These are phyloP conservation scores for Auanema sp. DNA, from an alignment of 2,888 invertebrate species.

Conservation along the genomic window DNA sequence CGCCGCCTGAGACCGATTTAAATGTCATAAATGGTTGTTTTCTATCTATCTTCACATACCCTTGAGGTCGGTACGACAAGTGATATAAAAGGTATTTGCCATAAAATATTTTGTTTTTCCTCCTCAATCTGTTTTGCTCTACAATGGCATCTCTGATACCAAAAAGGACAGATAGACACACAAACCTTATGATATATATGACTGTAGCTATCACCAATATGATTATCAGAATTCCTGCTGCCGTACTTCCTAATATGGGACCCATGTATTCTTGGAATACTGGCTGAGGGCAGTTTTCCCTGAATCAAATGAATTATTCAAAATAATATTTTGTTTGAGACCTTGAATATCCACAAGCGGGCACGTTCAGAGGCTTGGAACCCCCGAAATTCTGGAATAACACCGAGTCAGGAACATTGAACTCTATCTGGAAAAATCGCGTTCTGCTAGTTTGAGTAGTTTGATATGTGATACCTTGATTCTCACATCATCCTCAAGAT, in stretches of 20 bases:
- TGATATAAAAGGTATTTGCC: constrained; percentile 33
- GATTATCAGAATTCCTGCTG: constrained; percentile 25
- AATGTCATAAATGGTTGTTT: neutral
- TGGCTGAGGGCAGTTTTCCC: constrained; percentile 32
- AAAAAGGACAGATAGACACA: neutral
- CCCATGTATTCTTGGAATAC: constrained; percentile 37
- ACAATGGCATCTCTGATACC: constrained; percentile 5
- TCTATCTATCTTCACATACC: constrained; percentile 16
- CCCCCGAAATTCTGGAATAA: constrained; percentile 15
- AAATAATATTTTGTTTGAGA: neutral
- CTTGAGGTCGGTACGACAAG: constrained; percentile 32
- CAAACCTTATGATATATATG: constrained; percentile 15
- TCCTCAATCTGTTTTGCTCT: constrained; percentile 34
- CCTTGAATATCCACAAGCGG: constrained; percentile 19
- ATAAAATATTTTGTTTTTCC: constrained; percentile 35
- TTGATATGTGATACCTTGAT: constrained; percentile 7
- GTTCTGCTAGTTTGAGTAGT: neutral
- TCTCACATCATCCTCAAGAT: neutral
- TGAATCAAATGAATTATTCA: constrained; percentile 8
- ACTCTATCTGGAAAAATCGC: neutral
- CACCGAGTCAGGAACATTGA: constrained; percentile 3
- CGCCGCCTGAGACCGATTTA: constrained; percentile 15
- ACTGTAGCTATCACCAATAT: constrained; percentile 23
- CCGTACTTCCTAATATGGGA: constrained; percentile 29
- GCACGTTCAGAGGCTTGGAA: constrained; percentile 13